Conservation (phyloP, 1,140 invertebrate genomes). For the Ceratosolen solmsi region DNA sequence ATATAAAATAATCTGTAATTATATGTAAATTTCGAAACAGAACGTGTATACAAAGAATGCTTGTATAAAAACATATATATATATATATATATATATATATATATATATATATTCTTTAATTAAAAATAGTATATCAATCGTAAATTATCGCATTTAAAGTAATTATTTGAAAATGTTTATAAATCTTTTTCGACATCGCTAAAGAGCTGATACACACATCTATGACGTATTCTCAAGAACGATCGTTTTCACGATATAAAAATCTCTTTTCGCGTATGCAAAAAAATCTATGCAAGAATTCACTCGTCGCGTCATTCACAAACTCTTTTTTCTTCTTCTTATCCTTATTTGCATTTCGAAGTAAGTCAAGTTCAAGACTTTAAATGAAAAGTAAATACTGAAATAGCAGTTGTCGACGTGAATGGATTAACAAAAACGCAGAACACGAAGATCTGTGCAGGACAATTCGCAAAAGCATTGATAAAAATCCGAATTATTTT, state of each 20-base stretch:
- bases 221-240: background rate
- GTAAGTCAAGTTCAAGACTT: background rate
- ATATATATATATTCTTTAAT: background rate
- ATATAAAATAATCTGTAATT: background rate
- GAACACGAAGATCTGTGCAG: background rate
- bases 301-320: background rate
- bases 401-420: background rate
- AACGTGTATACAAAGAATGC: background rate
- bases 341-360: background rate
- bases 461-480: background rate
- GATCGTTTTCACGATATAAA: background rate
- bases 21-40: background rate
- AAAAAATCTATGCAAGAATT: background rate
- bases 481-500: slow-evolving; percentile 23
- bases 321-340: background rate
- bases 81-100: no score
- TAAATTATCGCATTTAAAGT: background rate
- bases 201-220: background rate
- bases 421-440: background rate
- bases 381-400: background rate
- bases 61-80: background rate
- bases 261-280: background rate
- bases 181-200: background rate
- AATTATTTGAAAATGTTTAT: background rate
- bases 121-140: background rate